phyloP scores from a whole-genome alignment of 2,888 invertebrate genomes.

The Troides aeacus region DNA sequence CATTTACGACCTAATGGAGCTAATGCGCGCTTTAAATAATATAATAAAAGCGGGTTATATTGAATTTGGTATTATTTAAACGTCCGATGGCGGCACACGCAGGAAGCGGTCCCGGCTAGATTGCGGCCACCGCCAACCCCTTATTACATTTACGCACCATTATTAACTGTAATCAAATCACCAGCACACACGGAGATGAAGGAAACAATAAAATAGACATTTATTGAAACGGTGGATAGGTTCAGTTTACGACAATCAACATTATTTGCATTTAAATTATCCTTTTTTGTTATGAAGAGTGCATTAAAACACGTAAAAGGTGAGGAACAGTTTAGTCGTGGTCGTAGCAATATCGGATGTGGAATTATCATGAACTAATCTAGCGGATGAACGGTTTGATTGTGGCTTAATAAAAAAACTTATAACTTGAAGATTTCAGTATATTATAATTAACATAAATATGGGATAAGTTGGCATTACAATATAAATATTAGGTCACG shows the following conservation, averaged over 20 bases:
- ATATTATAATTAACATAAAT: too few relatives aligned
- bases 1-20: slow-evolving; percentile 40
- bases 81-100: slow-evolving; percentile 54
- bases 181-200: slow-evolving; percentile 68
- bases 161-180: slow-evolving; percentile 70
- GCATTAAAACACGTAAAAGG: background rate
- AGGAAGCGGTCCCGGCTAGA: slow-evolving; percentile 55
- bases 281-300: background rate
- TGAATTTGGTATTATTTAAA: slow-evolving; percentile 55
- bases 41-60: slow-evolving; percentile 44
- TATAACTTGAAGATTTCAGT: background rate
- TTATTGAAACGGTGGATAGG: slow-evolving; percentile 45
- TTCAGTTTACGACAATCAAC: slow-evolving; percentile 11
- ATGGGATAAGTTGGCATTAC: too few relatives aligned
- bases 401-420: background rate
- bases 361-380: background rate
- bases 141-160: slow-evolving; percentile 72
- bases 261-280: slow-evolving; percentile 6
- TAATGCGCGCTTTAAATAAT: slow-evolving; percentile 22
- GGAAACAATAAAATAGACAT: slow-evolving; percentile 69
- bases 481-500: too few relatives aligned
- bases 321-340: background rate
- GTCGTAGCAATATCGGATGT: background rate
- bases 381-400: background rate
- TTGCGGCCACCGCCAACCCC: slow-evolving; percentile 60